Percentiles rank a stretch among this genome's conserved stretches.
phyloP scores from a whole-genome alignment of 2,888 invertebrate species.

The Incurvaria masculella region DNA sequence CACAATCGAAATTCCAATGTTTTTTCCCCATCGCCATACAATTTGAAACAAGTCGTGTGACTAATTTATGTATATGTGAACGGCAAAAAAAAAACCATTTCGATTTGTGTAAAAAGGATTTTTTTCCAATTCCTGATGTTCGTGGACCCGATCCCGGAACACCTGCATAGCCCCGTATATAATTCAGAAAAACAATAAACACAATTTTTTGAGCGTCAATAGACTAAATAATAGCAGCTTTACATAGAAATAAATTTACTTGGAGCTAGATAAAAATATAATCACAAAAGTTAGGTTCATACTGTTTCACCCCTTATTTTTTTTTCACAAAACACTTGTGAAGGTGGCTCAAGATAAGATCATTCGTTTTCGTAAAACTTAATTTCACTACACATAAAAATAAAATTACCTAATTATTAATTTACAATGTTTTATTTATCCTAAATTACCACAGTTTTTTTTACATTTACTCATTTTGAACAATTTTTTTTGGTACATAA shows the following conservation, averaged over 20 bases:
- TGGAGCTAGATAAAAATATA: background rate
- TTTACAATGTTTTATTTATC: slow-evolving; percentile 2
- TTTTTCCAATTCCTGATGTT: too few species aligned
- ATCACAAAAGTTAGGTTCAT: background rate
- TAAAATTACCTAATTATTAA: slow-evolving; percentile 8
- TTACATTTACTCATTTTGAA: background rate
- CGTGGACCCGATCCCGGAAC: too few species aligned
- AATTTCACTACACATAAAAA: slow-evolving; percentile 12
- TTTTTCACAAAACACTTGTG: background rate
- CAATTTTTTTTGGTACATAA: background rate
- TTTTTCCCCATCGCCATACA: too few species aligned
- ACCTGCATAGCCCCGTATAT: background rate
- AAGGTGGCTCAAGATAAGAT: slow-evolving; percentile 1
- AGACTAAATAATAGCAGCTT: background rate
- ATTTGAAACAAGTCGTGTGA: too few species aligned
- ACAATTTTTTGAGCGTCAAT: background rate
- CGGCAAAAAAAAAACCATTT: too few species aligned
- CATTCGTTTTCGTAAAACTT: slow-evolving; percentile 7
- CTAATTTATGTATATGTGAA: too few species aligned
- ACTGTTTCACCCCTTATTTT: background rate
- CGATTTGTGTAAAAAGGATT: too few species aligned
- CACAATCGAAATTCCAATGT: too few species aligned
- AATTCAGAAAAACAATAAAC: background rate
- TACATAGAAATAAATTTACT: background rate
- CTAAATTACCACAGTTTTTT: background rate